phyloP scores from a whole-genome alignment of 1,140 invertebrate genomes.

The Temnothorax longispinosus region DNA sequence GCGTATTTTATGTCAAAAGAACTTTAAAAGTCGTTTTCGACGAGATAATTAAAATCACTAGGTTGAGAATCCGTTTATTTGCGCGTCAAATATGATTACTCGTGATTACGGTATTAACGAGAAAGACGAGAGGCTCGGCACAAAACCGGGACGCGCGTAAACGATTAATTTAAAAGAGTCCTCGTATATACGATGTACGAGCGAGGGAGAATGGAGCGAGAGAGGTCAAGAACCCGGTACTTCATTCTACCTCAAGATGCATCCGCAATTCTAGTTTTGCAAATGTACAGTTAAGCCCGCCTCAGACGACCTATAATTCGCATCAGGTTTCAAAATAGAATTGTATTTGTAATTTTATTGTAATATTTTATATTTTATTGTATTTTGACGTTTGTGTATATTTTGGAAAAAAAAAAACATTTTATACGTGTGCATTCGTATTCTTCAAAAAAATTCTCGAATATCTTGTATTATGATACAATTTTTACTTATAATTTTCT shows the following conservation, averaged over 20 bases:
- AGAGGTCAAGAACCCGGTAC: slow-evolving; percentile 73
- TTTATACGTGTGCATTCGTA: neutral
- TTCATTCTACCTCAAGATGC: slow-evolving; percentile 58
- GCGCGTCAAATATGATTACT: slow-evolving; percentile 15
- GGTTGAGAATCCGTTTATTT: neutral
- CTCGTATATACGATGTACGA: slow-evolving; percentile 18
- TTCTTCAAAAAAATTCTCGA: neutral
- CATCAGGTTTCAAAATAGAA: neutral
- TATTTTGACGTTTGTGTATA: neutral
- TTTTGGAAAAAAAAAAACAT: neutral
- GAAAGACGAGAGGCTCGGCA: slow-evolving; percentile 16
- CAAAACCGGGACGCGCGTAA: slow-evolving; percentile 17
- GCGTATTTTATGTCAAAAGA: neutral
- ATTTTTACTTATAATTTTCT: too few relatives aligned
- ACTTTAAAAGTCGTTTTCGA: neutral
- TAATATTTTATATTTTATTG: neutral
- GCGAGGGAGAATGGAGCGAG: slow-evolving; percentile 56
- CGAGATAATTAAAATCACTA: neutral
- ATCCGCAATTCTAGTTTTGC: slow-evolving; percentile 55
- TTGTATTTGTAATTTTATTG: neutral
- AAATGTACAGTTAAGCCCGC: neutral
- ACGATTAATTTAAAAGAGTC: slow-evolving; percentile 52
- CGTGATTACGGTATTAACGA: slow-evolving; percentile 32
- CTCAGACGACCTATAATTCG: neutral
- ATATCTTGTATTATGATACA: neutral